Conservation (phyloP, 2,113 vertebrate species). For the Triplophysa tibetana region DNA sequence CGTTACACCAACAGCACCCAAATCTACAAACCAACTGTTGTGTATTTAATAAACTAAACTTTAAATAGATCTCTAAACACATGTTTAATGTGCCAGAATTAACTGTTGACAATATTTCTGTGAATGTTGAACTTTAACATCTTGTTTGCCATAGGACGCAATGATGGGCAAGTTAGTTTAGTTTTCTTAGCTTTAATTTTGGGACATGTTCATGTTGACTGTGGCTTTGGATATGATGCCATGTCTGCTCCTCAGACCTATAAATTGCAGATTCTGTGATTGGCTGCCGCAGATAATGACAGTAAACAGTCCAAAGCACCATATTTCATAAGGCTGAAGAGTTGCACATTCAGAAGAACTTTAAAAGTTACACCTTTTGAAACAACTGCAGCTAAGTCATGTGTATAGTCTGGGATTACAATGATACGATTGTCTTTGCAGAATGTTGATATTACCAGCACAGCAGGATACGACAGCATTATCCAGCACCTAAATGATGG, state of each 20-base stretch:
- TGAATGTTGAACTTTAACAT: background rate
- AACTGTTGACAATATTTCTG: background rate
- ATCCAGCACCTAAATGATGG: constrained; percentile 89
- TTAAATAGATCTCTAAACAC: background rate
- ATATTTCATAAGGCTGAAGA: background rate
- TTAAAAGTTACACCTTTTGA: background rate
- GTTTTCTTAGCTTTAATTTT: constrained; percentile 13
- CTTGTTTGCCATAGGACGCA: background rate
- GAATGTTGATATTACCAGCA: constrained; percentile 84
- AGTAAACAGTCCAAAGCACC: constrained; percentile 23
- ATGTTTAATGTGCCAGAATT: background rate
- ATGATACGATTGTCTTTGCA: constrained; percentile 58
- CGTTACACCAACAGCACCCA: background rate
- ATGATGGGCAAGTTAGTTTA: background rate
- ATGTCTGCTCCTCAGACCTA: constrained; percentile 43
- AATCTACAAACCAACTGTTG: background rate
- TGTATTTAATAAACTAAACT: background rate
- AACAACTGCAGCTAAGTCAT: background rate
- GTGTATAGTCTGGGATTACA: background rate
- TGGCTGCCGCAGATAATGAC: constrained; percentile 28
- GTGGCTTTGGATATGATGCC: constrained; percentile 21
- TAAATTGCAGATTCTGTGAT: constrained; percentile 45
- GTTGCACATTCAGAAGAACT: background rate
- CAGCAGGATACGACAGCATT: constrained; percentile 84
- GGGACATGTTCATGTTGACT: constrained; percentile 7